Evolutionary conservation across 1,140 invertebrate genomes (phyloP).

Genomic region (Drosophila dunni): DNA sequence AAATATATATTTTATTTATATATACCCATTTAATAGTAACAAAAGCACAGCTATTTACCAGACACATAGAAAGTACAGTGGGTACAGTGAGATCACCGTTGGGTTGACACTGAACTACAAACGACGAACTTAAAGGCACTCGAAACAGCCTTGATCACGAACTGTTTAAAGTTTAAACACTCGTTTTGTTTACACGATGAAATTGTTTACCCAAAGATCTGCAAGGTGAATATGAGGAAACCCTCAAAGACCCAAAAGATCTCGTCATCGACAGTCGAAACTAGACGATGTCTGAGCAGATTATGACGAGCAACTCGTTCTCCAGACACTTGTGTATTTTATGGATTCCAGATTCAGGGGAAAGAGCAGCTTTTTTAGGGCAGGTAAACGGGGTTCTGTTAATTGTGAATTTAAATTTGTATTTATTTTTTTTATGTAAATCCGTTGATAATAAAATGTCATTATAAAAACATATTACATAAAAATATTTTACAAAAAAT

Average conservation of each 20-base stretch:
- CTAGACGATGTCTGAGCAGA: background rate
- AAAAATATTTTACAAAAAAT: too few relatives aligned
- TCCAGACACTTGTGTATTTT: background rate
- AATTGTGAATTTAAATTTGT: background rate
- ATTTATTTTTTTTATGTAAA: background rate
- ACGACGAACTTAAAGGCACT: conserved; percentile 2
- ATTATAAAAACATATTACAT: too few relatives aligned
- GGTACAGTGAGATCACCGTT: background rate
- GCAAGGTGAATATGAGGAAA: conserved; percentile 13
- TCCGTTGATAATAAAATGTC: too few relatives aligned
- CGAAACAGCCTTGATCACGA: conserved; percentile 13
- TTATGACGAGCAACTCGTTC: conserved; percentile 4
- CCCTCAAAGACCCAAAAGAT: conserved; percentile 7
- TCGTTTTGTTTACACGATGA: conserved; percentile 6
- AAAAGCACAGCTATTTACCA: background rate
- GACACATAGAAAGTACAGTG: background rate
- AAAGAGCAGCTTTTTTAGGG: too few relatives aligned
- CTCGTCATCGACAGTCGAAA: conserved; percentile 1
- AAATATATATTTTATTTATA: too few relatives aligned
- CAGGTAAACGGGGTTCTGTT: too few relatives aligned
- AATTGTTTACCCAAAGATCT: conserved; percentile 19
- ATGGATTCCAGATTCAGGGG: background rate
- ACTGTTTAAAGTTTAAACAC: conserved; percentile 9
- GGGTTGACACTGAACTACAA: background rate
- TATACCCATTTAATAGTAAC: too few relatives aligned